phyloP scores from a whole-genome alignment of 2,888 invertebrate species.

The Oxystoma pomonae region DNA sequence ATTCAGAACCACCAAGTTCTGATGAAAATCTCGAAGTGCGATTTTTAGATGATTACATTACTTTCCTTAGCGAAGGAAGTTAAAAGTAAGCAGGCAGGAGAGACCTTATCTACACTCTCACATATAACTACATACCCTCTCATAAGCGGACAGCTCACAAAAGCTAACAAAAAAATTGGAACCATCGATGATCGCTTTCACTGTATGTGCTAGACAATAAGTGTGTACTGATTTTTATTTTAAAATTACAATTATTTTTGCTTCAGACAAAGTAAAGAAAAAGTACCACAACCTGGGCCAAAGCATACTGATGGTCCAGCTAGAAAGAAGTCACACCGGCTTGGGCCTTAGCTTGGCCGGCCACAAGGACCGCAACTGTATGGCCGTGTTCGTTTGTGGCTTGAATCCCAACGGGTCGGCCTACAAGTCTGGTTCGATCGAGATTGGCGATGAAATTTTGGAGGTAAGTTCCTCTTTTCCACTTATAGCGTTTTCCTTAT shows the following conservation, averaged over 20 bases:
- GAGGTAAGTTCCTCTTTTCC: conserved; percentile 79
- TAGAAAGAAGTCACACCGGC: conserved; percentile 70
- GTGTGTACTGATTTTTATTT: not conserved
- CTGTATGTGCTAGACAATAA: no score
- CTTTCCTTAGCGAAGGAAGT: no score
- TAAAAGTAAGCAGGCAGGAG: no score
- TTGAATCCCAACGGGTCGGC: conserved; percentile 85
- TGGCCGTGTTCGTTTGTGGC: conserved; percentile 97
- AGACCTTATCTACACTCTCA: no score
- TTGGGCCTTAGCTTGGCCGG: conserved; percentile 92
- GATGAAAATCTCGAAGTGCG: no score
- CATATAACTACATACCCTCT: no score
- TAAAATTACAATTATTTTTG: conserved; percentile 21
- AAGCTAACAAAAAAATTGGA: no score
- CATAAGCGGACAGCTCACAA: no score
- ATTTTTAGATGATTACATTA: no score
- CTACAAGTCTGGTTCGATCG: conserved; percentile 66
- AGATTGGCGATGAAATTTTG: conserved; percentile 91
- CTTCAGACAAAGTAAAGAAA: conserved; percentile 86
- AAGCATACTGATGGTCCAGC: conserved; percentile 66
- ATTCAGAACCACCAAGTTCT: no score
- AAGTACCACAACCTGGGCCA: conserved; percentile 81
- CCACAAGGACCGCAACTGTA: conserved; percentile 87
- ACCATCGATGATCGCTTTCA: no score
- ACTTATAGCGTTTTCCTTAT: no score